Conservation (phyloP, 2,113 vertebrate genomes). For the Xerus inauris region DNA sequence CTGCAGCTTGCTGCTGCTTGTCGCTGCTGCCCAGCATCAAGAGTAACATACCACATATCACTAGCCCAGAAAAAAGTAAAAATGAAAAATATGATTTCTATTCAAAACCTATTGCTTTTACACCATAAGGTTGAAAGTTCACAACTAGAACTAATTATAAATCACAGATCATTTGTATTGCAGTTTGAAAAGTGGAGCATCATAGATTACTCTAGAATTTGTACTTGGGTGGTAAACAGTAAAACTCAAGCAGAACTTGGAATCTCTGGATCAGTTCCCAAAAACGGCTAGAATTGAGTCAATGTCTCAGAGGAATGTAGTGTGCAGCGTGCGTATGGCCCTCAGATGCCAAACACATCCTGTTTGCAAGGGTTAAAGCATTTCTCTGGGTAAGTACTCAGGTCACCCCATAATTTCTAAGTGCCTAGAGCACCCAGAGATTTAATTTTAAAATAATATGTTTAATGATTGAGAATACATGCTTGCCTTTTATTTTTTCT, state of each 20-base stretch:
- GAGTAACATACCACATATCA: neutral
- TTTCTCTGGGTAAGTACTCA: neutral
- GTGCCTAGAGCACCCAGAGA: neutral
- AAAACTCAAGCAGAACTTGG: neutral
- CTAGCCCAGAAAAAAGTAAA: neutral
- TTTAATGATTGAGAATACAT: slow-evolving; percentile 1
- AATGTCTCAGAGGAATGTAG: neutral
- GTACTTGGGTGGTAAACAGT: neutral
- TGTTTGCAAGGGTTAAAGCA: neutral
- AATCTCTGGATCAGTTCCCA: neutral
- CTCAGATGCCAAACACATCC: neutral
- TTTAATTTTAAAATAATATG: neutral
- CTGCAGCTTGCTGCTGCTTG: too few species aligned
- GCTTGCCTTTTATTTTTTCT: neutral
- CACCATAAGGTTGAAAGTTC: neutral
- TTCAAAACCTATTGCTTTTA: neutral
- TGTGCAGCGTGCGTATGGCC: fast-evolving
- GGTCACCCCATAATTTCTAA: neutral
- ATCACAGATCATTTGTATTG: neutral
- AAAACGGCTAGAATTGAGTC: neutral
- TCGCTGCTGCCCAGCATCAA: neutral
- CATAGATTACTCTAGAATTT: neutral
- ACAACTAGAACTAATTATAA: neutral
- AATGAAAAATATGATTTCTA: neutral
- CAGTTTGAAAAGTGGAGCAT: neutral